Base-by-base conservation (phyloP, 2,797 vertebrate genomes). In the Phoxinus dragarum region DNA sequence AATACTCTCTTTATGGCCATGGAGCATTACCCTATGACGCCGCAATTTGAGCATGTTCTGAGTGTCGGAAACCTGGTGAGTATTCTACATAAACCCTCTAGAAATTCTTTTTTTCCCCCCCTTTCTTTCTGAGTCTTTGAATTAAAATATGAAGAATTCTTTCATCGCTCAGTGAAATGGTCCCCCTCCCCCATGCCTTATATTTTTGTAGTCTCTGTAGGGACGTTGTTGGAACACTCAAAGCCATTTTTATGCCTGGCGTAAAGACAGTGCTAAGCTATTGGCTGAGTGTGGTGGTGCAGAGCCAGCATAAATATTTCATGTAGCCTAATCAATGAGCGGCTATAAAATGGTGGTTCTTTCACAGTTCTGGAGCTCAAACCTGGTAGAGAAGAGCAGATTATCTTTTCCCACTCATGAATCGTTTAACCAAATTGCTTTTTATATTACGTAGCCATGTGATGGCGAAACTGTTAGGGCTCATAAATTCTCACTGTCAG, bases 1-100 rank as follows among this genome's bases (percentile, higher is more conserved):
- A 99, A 99, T 93, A 99, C 98, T 0, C 91, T 99, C 83, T 99
- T 99, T 91, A 99, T 99, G 98, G 98, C 98, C 2, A 98, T 99
- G 98, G 98, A 99, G 89, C 98, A 99, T 91, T 98, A 99, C 88
- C 98, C 98, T 10, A 99, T 99, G 98, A 99, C 98, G 1, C 56
- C 91, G 0, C 93, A 97, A 1, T 99, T 99, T 85, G 96, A 99
- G 38, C 85, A 96, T 0, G 98, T 99, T 92, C 95, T 99, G 88
- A 84, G 94, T 14, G 98, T 99, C 3, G 98, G 98, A 77, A 99
- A 99, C 86, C 94, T 99, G 97, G 98, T 99, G 94, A 99, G 97
- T 90, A 82, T 85, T 38, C 38, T 67, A 34, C 14, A 23, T 52
- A 23, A 14, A 14, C 27, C 40, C 56, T 52, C 11, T 64, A 31